Conservation (phyloP, 2,113 vertebrate genomes). For the Leptodactylus fuscus region DNA sequence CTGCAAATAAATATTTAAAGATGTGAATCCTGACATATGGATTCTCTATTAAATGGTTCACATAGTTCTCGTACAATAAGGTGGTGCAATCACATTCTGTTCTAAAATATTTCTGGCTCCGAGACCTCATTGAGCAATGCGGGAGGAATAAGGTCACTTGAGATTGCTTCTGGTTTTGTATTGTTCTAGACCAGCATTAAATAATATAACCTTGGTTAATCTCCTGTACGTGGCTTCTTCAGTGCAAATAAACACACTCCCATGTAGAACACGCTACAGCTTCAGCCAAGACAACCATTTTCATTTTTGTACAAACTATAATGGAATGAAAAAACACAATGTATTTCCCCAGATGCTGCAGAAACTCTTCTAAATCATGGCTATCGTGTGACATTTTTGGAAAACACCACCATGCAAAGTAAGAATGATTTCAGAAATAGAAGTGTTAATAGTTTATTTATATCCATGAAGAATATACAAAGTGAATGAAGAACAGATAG, state of each 20-base stretch:
- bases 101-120: slow-evolving; percentile 25
- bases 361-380: neutral
- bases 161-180: slow-evolving; percentile 39
- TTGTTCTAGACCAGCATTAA: slow-evolving; percentile 16
- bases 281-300: neutral
- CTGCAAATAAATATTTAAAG: slow-evolving; percentile 46
- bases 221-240: neutral
- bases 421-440: too few relatives aligned
- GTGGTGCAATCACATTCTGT: slow-evolving; percentile 52
- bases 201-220: slow-evolving; percentile 2
- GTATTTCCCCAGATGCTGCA: neutral
- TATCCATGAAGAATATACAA: too few relatives aligned
- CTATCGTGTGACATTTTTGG: too few relatives aligned
- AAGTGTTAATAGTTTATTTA: too few relatives aligned
- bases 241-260: slow-evolving; percentile 22
- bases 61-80: slow-evolving; percentile 36
- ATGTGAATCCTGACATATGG: slow-evolving; percentile 36
- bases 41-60: slow-evolving; percentile 27
- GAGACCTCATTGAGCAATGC: slow-evolving; percentile 29
- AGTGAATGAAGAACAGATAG: too few relatives aligned
- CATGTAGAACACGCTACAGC: neutral
- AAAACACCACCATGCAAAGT: too few relatives aligned
- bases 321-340: neutral
- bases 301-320: too few relatives aligned
- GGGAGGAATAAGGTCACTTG: slow-evolving; percentile 9